Evolutionary conservation across 2,113 vertebrate genomes (phyloP), one percentile per base, ranked within the genome.

Genomic region (Epinephelus lanceolatus): DNA sequence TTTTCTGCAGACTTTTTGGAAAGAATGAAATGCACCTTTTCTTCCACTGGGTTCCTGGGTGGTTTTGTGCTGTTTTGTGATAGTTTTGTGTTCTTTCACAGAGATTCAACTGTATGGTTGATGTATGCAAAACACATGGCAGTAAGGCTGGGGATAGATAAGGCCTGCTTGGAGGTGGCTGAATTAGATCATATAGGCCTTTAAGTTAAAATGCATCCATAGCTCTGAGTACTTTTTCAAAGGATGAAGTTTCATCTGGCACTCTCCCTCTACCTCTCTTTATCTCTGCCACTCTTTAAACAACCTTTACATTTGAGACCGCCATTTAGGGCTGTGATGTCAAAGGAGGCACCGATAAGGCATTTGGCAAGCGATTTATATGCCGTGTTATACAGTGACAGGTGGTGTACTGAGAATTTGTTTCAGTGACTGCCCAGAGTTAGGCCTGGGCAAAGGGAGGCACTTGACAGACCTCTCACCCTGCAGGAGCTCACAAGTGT

Each of bases 381-480:
- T 60, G 59, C 27, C 21, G 23, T 12, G 17, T 76, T 89, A 60
- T 30, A 73, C 42, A 53, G 37, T 59, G 88, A 85, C 88, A 91
- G 85, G 79, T 91, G 85, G 91, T 79, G 83, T 57, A 42, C 62
- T 65, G 61, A 88, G 84, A 82, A 81, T 88, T 76, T 84, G 77
- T 91, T 91, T 90, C 79, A 84, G 61, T 73, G 81, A 78, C 49
- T 90, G 86, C 84, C 82, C 79, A 84, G 81, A 71, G 62, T 71
- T 18, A 62, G 79, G 71, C 59, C 77, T 51, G 53, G 80, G 72
- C 65, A 53, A 49, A 72, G 86, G 67, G 84, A 85, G 55, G 76
- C 84, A 77, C 81, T 88, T 88, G 71, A 90, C 81, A 92, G 71
- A 90, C 85, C 86, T 81, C 73, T 89, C 67, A 65, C 71, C 82